Evolutionary conservation across 2,888 invertebrate genomes (phyloP).

Genomic region (Dynastes grantii): DNA sequence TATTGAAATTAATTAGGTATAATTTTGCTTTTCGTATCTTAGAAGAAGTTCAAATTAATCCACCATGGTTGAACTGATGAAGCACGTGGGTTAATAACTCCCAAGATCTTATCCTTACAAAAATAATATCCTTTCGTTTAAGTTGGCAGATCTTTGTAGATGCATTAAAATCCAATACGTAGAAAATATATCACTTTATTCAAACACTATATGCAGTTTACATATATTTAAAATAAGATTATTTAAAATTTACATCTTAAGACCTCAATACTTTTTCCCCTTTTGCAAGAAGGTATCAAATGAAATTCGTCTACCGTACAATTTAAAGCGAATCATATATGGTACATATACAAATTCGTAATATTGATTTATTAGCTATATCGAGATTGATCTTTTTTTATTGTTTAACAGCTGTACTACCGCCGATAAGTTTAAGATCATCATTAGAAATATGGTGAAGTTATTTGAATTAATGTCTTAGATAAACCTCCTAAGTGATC

Average conservation of each 20-base stretch:
- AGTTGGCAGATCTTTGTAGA: not conserved
- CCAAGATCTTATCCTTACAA: too few relatives aligned
- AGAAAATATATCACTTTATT: conserved; percentile 23
- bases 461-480: too few relatives aligned
- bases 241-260: not conserved
- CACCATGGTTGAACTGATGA: too few relatives aligned
- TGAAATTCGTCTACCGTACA: too few relatives aligned
- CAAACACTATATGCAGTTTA: not conserved
- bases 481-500: too few relatives aligned
- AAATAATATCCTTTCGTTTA: not conserved
- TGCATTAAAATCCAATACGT: conserved; percentile 4
- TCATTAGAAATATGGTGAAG: too few relatives aligned
- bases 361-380: conserved; percentile 24
- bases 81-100: too few relatives aligned
- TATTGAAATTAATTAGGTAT: too few relatives aligned
- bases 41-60: too few relatives aligned
- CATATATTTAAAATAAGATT: conserved; percentile 13
- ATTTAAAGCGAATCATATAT: not conserved
- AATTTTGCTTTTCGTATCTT: too few relatives aligned
- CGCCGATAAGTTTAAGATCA: too few relatives aligned
- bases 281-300: not conserved
- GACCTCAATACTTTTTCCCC: not conserved
- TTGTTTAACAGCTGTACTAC: not conserved
- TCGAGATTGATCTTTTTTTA: not conserved
- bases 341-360: not conserved